These are phyloP conservation scores for Spilogale gracilis DNA, from an alignment of 2,113 vertebrate species.

Conservation along the genomic window DNA sequence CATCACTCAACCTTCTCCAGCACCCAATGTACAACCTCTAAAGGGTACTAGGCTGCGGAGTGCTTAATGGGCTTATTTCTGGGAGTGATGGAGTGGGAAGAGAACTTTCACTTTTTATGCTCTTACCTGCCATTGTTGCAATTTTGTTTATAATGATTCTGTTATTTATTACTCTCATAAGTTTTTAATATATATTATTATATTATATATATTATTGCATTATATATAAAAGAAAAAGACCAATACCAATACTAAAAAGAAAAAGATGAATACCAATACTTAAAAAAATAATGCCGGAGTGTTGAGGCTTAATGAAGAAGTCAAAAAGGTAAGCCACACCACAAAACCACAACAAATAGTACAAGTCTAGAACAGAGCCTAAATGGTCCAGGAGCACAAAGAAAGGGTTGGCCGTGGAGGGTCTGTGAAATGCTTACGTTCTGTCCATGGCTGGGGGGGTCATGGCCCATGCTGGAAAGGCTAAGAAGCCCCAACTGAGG, in stretches of 20 bases:
- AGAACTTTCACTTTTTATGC: neutral
- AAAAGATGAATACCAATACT: neutral
- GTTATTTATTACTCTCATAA: neutral
- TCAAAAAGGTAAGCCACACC: neutral
- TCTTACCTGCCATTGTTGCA: neutral
- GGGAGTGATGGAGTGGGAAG: neutral
- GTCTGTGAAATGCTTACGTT: neutral
- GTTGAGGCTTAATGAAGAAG: neutral
- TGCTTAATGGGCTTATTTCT: neutral
- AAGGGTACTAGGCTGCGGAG: neutral
- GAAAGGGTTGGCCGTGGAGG: neutral
- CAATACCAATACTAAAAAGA: neutral
- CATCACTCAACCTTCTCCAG: neutral
- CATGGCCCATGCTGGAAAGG: neutral
- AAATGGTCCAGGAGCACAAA: neutral
- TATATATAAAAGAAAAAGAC: too few species aligned
- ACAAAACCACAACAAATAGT: neutral
- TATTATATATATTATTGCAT: too few species aligned
- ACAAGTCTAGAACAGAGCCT: neutral
- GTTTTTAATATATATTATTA: too few species aligned
- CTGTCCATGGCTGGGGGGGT: neutral
- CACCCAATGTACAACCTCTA: neutral
- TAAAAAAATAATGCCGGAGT: neutral
- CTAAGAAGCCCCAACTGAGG: neutral
- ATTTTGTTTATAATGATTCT: slow-evolving; percentile 50